These are phyloP conservation scores for Steatornis caripensis DNA, from an alignment of 2,113 vertebrate genomes.

Conservation along the genomic window DNA sequence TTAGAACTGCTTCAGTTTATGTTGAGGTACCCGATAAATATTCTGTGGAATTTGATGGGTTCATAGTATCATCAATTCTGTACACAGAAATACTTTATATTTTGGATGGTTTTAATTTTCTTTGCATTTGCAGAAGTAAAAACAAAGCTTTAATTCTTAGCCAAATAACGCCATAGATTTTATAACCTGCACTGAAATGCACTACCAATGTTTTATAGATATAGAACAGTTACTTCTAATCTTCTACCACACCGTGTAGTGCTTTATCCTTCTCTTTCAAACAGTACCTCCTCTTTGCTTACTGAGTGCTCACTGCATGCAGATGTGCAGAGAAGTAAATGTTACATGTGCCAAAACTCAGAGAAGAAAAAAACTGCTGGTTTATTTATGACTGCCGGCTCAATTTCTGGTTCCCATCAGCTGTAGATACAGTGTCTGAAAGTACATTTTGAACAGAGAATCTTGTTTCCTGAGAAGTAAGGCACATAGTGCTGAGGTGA, in stretches of 20 bases:
- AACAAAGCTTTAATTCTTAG: neutral
- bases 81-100: neutral
- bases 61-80: neutral
- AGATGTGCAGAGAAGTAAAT: neutral
- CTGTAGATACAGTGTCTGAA: neutral
- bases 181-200: neutral
- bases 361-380: neutral
- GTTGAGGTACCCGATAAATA: neutral
- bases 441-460: neutral
- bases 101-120: neutral
- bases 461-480: neutral
- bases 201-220: neutral
- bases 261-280: neutral
- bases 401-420: neutral
- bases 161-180: neutral
- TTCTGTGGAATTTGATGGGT: neutral
- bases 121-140: neutral
- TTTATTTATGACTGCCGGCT: neutral
- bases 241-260: neutral
- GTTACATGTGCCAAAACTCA: neutral
- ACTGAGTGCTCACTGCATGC: neutral
- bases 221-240: neutral
- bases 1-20: neutral
- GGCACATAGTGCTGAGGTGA: neutral
- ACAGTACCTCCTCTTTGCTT: neutral